Conservation (phyloP, 2,888 invertebrate species). For the Spodoptera picta region DNA sequence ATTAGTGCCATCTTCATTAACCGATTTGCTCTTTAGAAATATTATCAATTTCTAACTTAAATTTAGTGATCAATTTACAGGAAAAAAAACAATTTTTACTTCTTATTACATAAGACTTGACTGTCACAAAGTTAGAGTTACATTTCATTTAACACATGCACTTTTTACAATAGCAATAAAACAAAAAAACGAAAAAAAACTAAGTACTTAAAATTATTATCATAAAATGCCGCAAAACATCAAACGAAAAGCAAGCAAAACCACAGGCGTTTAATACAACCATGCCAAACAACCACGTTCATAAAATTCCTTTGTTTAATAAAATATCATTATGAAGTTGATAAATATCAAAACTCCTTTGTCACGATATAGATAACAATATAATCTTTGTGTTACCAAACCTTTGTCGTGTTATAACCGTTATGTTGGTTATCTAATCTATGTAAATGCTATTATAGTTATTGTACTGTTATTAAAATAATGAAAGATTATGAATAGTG, state of each 20-base stretch:
- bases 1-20: constrained; percentile 14
- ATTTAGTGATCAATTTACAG: too few species aligned
- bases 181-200: too few species aligned
- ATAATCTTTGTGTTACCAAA: constrained; percentile 24
- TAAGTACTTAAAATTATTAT: too few species aligned
- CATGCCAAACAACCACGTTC: constrained; percentile 29
- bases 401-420: constrained; percentile 11
- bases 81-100: too few species aligned
- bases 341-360: constrained; percentile 46
- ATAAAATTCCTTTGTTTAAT: constrained; percentile 41
- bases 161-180: too few species aligned
- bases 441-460: not conserved
- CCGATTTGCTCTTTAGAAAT: too few species aligned
- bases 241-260: constrained; percentile 10
- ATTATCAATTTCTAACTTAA: too few species aligned
- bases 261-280: constrained; percentile 37
- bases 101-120: too few species aligned
- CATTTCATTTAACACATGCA: too few species aligned
- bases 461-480: constrained; percentile 9
- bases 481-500: too few species aligned
- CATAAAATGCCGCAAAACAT: constrained; percentile 6
- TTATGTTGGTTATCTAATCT: constrained; percentile 1
- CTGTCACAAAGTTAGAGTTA: too few species aligned
- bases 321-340: constrained; percentile 30
- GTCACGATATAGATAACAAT: constrained; percentile 21